Evolutionary conservation across 2,797 vertebrate species (phyloP).

Genomic region (Pterois miles): DNA sequence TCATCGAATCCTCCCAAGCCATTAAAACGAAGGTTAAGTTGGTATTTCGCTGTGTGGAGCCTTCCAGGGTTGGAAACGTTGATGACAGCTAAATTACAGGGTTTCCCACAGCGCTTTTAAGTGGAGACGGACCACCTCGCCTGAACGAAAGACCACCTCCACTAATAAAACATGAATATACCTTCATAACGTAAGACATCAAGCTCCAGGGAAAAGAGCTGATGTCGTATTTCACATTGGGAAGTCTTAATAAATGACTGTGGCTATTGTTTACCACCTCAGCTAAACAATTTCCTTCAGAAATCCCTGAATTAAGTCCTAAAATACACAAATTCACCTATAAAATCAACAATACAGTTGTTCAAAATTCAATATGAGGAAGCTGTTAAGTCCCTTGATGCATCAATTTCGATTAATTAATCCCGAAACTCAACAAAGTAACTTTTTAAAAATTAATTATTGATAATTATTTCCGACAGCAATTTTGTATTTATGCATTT

Average conservation of each 20-base stretch:
- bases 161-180: background rate
- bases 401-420: background rate
- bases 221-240: background rate
- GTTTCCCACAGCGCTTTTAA: background rate
- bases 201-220: background rate
- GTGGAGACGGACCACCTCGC: background rate
- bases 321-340: background rate
- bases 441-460: no score
- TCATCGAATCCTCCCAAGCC: background rate
- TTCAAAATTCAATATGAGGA: background rate
- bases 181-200: background rate
- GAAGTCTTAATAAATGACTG: background rate
- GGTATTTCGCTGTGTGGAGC: background rate
- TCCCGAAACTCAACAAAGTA: no score
- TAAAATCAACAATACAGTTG: background rate
- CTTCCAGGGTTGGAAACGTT: background rate
- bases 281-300: background rate
- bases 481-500: background rate
- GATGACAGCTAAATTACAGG: conserved; percentile 12
- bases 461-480: background rate
- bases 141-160: background rate
- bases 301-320: background rate
- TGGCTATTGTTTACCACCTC: background rate
- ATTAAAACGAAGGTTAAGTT: background rate
- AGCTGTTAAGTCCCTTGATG: background rate